A percentile compares a stretch with the other conserved stretches of the same genome.
phyloP scores from a whole-genome alignment of 2,113 vertebrate species.

The Glaucidium brasilianum region DNA sequence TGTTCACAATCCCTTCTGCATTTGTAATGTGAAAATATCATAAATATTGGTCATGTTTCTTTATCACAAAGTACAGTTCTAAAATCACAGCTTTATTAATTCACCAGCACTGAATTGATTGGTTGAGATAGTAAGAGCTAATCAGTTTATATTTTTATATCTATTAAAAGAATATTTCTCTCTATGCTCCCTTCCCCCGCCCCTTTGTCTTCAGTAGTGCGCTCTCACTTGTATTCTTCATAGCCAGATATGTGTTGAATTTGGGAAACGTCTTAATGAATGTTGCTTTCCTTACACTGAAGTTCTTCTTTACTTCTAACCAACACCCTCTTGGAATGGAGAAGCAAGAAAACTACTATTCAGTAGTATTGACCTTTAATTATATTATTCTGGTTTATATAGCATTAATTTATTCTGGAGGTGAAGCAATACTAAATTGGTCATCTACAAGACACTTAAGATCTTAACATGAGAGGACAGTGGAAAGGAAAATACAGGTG shows the following conservation, averaged over 20 bases:
- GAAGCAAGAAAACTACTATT: neutral
- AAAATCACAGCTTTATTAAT: neutral
- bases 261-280: neutral
- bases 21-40: neutral
- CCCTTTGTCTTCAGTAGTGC: neutral
- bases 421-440: neutral
- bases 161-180: neutral
- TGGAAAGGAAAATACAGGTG: neutral
- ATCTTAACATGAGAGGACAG: neutral
- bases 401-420: neutral
- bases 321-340: neutral
- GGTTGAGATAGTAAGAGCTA: neutral
- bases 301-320: neutral
- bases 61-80: neutral
- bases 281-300: neutral
- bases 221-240: neutral
- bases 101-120: neutral
- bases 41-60: neutral
- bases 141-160: neutral
- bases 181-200: neutral
- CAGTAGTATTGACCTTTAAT: neutral
- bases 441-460: neutral
- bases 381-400: neutral
- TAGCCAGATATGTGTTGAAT: neutral
- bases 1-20: neutral